A percentile compares a stretch with the other conserved stretches of the same genome.
These are phyloP conservation scores for Ramphastos sulfuratus DNA, from an alignment of 2,113 vertebrate species.

Conservation along the genomic window DNA sequence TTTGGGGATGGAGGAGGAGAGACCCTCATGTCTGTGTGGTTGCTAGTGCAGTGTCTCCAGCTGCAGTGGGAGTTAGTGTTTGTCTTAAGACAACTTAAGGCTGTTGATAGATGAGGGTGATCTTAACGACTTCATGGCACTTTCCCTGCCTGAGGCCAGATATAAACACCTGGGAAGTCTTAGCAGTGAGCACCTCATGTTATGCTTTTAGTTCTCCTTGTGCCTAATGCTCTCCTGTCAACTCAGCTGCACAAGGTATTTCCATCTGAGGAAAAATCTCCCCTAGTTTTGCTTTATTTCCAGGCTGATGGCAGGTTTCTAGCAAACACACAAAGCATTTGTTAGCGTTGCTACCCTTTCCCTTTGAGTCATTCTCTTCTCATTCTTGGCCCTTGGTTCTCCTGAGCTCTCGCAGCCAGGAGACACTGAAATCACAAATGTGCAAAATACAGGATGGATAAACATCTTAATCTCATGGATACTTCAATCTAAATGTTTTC, in stretches of 20 bases:
- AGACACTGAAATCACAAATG: neutral
- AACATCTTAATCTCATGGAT: slow-evolving; percentile 55
- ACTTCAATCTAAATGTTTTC: slow-evolving; percentile 42
- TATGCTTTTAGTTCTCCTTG: neutral
- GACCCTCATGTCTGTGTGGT: neutral
- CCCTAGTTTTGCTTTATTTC: neutral
- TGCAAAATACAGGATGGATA: slow-evolving; percentile 25
- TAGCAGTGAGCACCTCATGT: neutral
- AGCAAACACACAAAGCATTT: slow-evolving; percentile 13
- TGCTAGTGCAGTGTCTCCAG: neutral
- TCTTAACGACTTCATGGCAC: neutral
- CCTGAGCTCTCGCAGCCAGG: neutral
- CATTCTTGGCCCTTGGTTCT: slow-evolving; percentile 4
- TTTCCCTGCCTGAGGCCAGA: neutral
- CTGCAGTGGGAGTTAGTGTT: neutral
- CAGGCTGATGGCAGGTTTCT: slow-evolving; percentile 22
- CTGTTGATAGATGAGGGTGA: neutral
- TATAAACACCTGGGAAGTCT: neutral
- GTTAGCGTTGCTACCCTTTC: slow-evolving; percentile 10
- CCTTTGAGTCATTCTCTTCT: neutral
- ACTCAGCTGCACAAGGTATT: neutral
- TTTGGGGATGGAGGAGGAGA: neutral
- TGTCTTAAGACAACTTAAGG: neutral
- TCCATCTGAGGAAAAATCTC: neutral
- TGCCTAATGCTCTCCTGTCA: neutral